Percentiles rank a stretch among this genome's conserved stretches.
These are phyloP conservation scores for Theristus sp. DNA, from an alignment of 2,888 invertebrate genomes.

Conservation along the genomic window DNA sequence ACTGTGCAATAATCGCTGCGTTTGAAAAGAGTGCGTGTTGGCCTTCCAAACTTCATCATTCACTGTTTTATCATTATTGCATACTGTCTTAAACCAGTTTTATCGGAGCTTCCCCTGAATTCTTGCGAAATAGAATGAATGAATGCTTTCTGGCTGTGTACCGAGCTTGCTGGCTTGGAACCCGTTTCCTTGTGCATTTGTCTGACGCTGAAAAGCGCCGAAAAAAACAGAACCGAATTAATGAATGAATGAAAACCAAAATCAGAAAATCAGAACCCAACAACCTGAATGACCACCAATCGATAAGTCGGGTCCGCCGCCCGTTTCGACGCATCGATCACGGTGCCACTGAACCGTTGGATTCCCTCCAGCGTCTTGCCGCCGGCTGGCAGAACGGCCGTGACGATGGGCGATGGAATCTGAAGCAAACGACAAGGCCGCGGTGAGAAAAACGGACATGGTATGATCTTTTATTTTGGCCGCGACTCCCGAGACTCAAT, in stretches of 20 bases:
- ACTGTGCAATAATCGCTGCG: no score
- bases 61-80: no score
- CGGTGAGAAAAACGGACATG: slow-evolving; percentile 8
- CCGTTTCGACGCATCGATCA: slow-evolving; percentile 57
- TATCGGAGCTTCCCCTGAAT: no score
- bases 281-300: neutral
- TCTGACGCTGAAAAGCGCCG: neutral
- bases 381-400: slow-evolving; percentile 88
- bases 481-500: neutral
- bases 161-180: neutral
- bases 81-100: no score
- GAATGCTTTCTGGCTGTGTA: no score
- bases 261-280: neutral
- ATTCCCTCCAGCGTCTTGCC: slow-evolving; percentile 48
- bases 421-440: slow-evolving; percentile 39
- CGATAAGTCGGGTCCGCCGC: neutral
- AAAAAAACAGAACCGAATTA: neutral
- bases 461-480: neutral
- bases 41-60: no score
- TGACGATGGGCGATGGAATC: slow-evolving; percentile 81
- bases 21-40: no score
- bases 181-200: neutral
- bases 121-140: no score
- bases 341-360: slow-evolving; percentile 87
- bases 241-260: neutral